A percentile compares a stretch with the other conserved stretches of the same genome.
Conservation (phyloP, 1,140 invertebrate genomes). For the Coenobita brevimanus region DNA sequence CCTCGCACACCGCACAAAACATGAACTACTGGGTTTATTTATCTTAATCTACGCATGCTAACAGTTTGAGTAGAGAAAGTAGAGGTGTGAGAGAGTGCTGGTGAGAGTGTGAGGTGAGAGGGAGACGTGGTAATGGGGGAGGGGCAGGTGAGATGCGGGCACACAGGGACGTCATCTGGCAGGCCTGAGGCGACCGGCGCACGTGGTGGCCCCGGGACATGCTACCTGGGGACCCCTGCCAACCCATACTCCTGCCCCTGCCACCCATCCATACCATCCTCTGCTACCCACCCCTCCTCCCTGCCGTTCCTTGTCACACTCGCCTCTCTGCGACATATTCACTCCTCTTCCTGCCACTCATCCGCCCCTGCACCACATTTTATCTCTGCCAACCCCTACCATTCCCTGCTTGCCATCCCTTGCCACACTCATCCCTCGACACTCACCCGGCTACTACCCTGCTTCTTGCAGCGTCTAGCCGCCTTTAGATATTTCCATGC, state of each 20-base stretch:
- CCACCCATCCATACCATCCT: neutral
- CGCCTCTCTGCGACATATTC: neutral
- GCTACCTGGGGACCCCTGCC: neutral
- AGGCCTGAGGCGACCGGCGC: conserved; percentile 23
- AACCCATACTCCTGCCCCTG: neutral
- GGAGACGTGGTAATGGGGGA: conserved; percentile 15
- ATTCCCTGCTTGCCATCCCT: neutral
- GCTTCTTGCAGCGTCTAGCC: no score
- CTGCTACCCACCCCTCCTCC: neutral
- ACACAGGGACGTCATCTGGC: conserved; percentile 26
- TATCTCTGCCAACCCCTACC: neutral
- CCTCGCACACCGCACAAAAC: no score
- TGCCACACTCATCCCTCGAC: neutral
- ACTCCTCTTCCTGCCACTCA: neutral
- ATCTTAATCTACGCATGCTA: no score
- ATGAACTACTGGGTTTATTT: no score
- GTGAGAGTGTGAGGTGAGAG: neutral
- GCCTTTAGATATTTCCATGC: no score
- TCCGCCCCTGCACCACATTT: neutral
- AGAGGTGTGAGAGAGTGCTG: neutral
- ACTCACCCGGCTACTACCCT: neutral
- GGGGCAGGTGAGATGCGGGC: conserved; percentile 35
- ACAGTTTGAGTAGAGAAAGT: no score
- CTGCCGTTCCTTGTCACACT: neutral
- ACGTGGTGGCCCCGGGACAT: conserved; percentile 16